phyloP scores from a whole-genome alignment of 2,113 vertebrate genomes.

The Delphinus delphis region DNA sequence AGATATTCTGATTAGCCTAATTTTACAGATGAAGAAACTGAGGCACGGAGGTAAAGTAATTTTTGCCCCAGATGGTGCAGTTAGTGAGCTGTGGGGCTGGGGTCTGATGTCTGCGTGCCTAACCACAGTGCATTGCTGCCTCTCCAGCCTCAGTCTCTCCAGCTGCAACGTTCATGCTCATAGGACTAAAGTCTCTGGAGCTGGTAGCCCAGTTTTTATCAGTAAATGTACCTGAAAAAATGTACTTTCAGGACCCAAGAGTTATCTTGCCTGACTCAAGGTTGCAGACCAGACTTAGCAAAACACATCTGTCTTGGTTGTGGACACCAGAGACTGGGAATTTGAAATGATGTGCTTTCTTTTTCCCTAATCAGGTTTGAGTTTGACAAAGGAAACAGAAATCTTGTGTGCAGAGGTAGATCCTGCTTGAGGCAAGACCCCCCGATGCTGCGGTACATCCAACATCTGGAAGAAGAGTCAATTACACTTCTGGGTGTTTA shows the following conservation, averaged over 20 bases:
- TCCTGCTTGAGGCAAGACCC: neutral
- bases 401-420: neutral
- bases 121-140: accelerated
- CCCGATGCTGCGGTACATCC: neutral
- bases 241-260: neutral
- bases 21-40: neutral
- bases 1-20: neutral
- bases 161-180: accelerated
- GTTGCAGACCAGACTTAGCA: neutral
- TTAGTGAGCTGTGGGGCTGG: neutral
- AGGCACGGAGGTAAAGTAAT: neutral
- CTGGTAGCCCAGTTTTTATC: neutral
- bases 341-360: neutral
- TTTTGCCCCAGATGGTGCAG: neutral
- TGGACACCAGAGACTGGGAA: neutral
- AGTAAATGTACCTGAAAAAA: neutral
- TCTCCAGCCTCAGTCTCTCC: too few relatives aligned
- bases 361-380: neutral
- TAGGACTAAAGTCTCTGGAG: neutral
- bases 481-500: neutral
- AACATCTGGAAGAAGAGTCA: slow-evolving; percentile 13
- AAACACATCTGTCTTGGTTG: neutral
- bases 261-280: neutral
- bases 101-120: neutral
- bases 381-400: neutral